Conservation (phyloP, 2,888 invertebrate genomes). For the Pristionchus exspectatus region DNA sequence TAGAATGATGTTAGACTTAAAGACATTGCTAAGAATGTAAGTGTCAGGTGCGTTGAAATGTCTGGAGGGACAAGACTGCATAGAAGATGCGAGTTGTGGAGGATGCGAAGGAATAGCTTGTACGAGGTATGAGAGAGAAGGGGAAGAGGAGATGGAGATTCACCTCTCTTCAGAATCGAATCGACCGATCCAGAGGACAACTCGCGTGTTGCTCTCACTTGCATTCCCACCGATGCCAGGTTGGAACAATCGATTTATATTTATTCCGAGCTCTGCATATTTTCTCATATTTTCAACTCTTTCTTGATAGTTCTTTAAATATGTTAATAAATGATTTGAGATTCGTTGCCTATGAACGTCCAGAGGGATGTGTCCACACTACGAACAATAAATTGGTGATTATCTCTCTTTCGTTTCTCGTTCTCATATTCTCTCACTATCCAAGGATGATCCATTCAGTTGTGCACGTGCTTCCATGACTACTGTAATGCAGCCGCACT, state of each 20-base stretch:
- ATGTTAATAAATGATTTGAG: not conserved
- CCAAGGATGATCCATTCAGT: constrained; percentile 29
- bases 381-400: constrained; percentile 27
- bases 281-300: not conserved
- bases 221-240: constrained; percentile 66
- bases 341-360: constrained; percentile 32
- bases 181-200: constrained; percentile 66
- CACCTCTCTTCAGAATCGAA: constrained; percentile 53
- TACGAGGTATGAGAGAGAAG: not conserved
- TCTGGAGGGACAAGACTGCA: constrained; percentile 68
- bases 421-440: not conserved
- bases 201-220: constrained; percentile 63
- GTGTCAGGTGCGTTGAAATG: constrained; percentile 63
- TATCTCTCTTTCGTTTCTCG: too few relatives aligned
- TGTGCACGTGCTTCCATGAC: constrained; percentile 91
- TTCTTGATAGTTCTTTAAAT: not conserved
- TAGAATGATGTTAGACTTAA: not conserved
- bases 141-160: not conserved
- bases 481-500: constrained; percentile 89
- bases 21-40: not conserved
- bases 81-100: constrained; percentile 63
- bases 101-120: constrained; percentile 61
- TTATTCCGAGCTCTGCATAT: not conserved
- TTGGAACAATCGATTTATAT: not conserved
- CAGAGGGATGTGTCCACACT: constrained; percentile 10